These are phyloP conservation scores for Conger conger DNA, from an alignment of 2,113 vertebrate genomes.

Conservation along the genomic window DNA sequence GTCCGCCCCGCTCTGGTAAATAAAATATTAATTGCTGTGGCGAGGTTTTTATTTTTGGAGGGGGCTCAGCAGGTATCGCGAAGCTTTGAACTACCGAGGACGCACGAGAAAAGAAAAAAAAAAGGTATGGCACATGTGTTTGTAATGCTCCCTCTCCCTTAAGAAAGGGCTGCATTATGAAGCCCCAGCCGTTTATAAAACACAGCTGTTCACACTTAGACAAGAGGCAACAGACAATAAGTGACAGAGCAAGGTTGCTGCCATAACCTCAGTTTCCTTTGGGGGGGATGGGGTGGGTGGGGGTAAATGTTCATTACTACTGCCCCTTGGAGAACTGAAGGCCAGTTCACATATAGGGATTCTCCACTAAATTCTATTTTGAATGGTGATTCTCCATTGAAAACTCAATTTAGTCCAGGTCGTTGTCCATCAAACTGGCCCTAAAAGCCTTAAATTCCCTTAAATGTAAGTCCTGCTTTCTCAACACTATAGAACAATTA, in stretches of 20 bases:
- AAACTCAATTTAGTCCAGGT: too few relatives aligned
- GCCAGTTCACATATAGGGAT: too few relatives aligned
- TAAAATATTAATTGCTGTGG: constrained; percentile 27
- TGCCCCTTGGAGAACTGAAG: neutral
- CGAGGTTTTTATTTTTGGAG: constrained; percentile 48
- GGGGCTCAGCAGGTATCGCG: constrained; percentile 53
- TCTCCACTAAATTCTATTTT: too few relatives aligned
- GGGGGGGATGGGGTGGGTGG: too few relatives aligned
- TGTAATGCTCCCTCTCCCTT: constrained; percentile 44
- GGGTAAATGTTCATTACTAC: neutral
- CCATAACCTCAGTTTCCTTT: neutral
- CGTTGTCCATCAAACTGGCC: too few relatives aligned
- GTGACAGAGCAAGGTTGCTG: constrained; percentile 7
- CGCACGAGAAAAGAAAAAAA: neutral
- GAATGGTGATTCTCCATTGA: too few relatives aligned
- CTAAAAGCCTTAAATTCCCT: neutral
- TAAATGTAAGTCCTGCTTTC: neutral
- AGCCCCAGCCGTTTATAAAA: constrained; percentile 56
- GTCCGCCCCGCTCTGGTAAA: neutral
- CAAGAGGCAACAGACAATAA: constrained; percentile 9
- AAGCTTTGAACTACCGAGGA: constrained; percentile 34
- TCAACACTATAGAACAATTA: neutral
- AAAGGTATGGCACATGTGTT: constrained; percentile 48
- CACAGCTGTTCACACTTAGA: constrained; percentile 65
- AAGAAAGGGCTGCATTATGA: constrained; percentile 57